Evolutionary conservation across 2,888 invertebrate genomes (phyloP), one percentile per base, ranked within the genome.

Genomic region (Synanthedon tipuliformis): DNA sequence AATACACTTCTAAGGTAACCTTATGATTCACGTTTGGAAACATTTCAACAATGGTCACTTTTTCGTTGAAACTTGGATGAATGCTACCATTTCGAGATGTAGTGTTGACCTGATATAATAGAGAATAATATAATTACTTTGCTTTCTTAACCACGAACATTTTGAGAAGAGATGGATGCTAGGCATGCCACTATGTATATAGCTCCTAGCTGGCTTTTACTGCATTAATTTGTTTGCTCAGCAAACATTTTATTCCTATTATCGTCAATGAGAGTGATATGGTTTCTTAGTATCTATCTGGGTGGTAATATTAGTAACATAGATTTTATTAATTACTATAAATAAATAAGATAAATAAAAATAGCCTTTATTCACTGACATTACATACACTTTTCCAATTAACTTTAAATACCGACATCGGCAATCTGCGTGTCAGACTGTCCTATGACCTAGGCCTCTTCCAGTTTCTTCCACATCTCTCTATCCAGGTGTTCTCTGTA

Each of bases 11-110:
- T 3, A 97, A 83, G 56, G 91, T 89, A 45, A 96, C 89, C 0
- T 92, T 85, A 61, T 94, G 92, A 59, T 92, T 92, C 50, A 94
- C 77, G 1, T 95, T 94, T 0, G 96, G 96, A 74, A 94, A 96
- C 81, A 93, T 90, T 77, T 95, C 95, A 1, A 90, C 90, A 66
- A 96, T 92, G 1, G 90, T 89, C 18, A 96, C 85, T 69, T 91
- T 91, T 72, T 96, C 93, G 67, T 93, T 92, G 90, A 94, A 96
- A 15, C 83, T 81, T 0, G 95, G 94, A 41, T 89, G 83, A 53
- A 81, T 85, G 1, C 88, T 90, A n/a, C 89, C 88, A 60, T 89
- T 90, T 60, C 89, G 89, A 5, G 90, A 82, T 40, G 89, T 86
- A 0, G 94, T 94, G 69, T 90, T 90, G 0, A 89, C 92, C 92